Percentiles rank a stretch among this genome's conserved stretches.
Conservation (phyloP, 1,140 invertebrate genomes). For the Glossosoma conforme region DNA sequence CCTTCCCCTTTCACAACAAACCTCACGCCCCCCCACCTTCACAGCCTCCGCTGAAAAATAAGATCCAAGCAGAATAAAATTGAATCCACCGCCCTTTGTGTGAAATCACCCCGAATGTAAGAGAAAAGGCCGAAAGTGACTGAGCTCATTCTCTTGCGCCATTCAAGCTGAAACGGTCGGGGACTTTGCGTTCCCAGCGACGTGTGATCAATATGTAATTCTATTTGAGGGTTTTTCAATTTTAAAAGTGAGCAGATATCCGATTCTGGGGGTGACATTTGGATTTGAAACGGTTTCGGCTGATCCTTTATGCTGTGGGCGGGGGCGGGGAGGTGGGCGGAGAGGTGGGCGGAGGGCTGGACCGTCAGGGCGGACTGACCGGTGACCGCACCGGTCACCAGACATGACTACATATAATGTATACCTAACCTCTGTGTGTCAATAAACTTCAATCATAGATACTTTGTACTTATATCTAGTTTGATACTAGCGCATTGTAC, state of each 20-base stretch:
- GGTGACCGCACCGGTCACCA: too few relatives aligned
- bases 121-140: constrained; percentile 22
- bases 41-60: constrained; percentile 24
- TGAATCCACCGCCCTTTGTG: constrained; percentile 27
- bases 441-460: too few relatives aligned
- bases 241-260: constrained; percentile 31
- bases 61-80: constrained; percentile 25
- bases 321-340: background rate
- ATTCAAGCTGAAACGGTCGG: background rate
- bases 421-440: too few relatives aligned
- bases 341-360: background rate
- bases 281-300: constrained; percentile 21
- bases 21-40: constrained; percentile 6
- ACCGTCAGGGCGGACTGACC: too few relatives aligned
- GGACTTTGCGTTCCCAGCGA: background rate
- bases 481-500: too few relatives aligned
- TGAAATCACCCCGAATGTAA: constrained; percentile 18
- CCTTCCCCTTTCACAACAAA: too few relatives aligned
- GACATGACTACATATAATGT: too few relatives aligned
- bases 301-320: constrained; percentile 16
- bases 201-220: constrained; percentile 31
- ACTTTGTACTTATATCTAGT: too few relatives aligned
- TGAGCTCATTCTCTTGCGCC: constrained; percentile 9
- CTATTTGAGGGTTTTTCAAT: constrained; percentile 31
- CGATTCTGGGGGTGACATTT: constrained; percentile 29